phyloP scores from a whole-genome alignment of 2,888 invertebrate species.

The Anoplius nigerrimus region DNA sequence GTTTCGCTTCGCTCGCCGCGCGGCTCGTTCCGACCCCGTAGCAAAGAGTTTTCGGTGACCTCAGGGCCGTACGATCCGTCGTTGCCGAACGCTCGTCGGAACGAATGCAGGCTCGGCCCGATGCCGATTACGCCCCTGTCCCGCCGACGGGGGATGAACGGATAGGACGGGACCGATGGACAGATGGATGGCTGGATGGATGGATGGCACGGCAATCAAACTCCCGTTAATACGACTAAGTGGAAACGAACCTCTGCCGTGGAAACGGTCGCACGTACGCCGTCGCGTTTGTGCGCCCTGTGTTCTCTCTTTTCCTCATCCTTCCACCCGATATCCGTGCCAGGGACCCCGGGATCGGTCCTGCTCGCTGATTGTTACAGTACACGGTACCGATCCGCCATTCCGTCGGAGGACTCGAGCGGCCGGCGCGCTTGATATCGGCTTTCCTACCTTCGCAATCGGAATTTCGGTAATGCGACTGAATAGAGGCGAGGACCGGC shows the following conservation, averaged over 20 bases:
- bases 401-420: too few species aligned
- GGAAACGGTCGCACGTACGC: slow-evolving; percentile 10
- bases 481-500: too few species aligned
- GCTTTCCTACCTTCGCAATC: too few species aligned
- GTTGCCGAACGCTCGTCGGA: slow-evolving; percentile 26
- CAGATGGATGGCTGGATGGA: slow-evolving; percentile 40
- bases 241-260: slow-evolving; percentile 59
- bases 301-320: slow-evolving; percentile 20
- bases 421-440: too few species aligned
- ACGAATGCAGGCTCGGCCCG: slow-evolving; percentile 33
- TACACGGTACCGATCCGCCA: not conserved
- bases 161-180: slow-evolving; percentile 22
- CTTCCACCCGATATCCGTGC: not conserved
- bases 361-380: not conserved
- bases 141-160: slow-evolving; percentile 17
- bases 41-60: slow-evolving; percentile 50
- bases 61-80: slow-evolving; percentile 19
- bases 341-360: not conserved
- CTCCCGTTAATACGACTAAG: slow-evolving; percentile 65
- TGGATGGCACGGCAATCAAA: slow-evolving; percentile 61
- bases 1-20: slow-evolving; percentile 63
- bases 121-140: slow-evolving; percentile 47
- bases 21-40: slow-evolving; percentile 38
- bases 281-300: slow-evolving; percentile 17
- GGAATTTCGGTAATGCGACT: too few species aligned